Conservation (phyloP, 2,797 vertebrate species). For the Neosilurus hyrtlii region DNA sequence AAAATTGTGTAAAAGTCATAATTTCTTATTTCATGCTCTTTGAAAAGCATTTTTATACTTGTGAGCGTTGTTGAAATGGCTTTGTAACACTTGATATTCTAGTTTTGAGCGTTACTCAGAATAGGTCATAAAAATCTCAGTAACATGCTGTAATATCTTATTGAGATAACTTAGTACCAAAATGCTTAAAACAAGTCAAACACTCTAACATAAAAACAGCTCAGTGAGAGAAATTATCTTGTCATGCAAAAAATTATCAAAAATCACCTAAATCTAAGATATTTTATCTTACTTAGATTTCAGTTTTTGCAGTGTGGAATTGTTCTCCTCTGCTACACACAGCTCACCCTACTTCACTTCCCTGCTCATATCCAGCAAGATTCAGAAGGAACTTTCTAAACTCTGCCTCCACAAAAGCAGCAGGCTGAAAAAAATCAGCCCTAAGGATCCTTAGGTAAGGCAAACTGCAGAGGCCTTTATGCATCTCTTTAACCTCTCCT, state of each 20-base stretch:
- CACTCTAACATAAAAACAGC: neutral
- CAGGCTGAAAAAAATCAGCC: too few species aligned
- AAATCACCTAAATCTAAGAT: neutral
- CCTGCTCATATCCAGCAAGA: too few species aligned
- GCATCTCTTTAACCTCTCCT: too few species aligned
- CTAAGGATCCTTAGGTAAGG: too few species aligned
- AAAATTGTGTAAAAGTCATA: too few species aligned
- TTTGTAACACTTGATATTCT: neutral
- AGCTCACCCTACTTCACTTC: too few species aligned
- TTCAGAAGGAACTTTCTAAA: too few species aligned
- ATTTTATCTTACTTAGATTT: neutral
- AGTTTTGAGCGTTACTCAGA: neutral
- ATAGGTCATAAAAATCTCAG: neutral
- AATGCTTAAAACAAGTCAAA: conserved; percentile 2
- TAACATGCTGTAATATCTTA: neutral
- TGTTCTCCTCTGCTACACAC: too few species aligned
- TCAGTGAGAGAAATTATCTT: too few species aligned
- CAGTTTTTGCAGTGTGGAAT: neutral
- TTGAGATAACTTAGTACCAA: neutral
- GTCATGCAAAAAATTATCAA: neutral
- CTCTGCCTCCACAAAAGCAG: too few species aligned
- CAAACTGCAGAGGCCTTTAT: too few species aligned
- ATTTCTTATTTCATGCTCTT: too few species aligned
- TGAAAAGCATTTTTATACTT: neutral
- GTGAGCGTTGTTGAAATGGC: neutral